Conservation (phyloP, 2,797 vertebrate genomes). For the Spinus olivaceus region DNA sequence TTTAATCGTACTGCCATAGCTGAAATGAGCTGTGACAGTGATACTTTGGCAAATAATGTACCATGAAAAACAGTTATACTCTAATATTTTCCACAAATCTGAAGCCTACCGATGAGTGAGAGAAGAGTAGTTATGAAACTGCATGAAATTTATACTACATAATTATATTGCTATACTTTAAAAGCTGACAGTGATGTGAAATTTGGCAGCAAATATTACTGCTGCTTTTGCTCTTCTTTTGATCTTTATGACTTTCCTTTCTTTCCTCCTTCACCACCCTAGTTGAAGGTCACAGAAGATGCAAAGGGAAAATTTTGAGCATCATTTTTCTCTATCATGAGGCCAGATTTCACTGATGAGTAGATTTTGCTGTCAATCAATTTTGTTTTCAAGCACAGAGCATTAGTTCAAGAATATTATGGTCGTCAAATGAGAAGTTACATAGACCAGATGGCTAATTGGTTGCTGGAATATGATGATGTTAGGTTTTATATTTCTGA, state of each 20-base stretch:
- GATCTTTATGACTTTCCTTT: neutral
- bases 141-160: neutral
- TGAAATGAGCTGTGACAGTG: constrained; percentile 63
- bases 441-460: constrained; percentile 40
- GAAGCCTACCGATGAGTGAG: constrained; percentile 34
- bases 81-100: constrained; percentile 70
- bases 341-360: neutral
- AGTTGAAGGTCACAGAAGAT: neutral
- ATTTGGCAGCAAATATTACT: constrained; percentile 12
- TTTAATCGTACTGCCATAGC: neutral
- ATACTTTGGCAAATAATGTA: constrained; percentile 53
- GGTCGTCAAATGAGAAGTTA: neutral
- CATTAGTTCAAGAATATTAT: neutral
- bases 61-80: constrained; percentile 54
- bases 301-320: neutral
- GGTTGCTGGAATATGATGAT: constrained; percentile 40
- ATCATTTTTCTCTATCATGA: neutral
- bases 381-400: neutral
- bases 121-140: constrained; percentile 11
- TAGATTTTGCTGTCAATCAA: neutral
- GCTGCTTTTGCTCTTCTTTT: neutral
- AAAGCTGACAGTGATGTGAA: constrained; percentile 13
- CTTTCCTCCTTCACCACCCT: neutral
- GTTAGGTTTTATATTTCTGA: constrained; percentile 18
- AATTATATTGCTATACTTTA: constrained; percentile 6